These are phyloP conservation scores for Barnardius zonarius DNA, from an alignment of 2,113 vertebrate genomes.

Conservation along the genomic window DNA sequence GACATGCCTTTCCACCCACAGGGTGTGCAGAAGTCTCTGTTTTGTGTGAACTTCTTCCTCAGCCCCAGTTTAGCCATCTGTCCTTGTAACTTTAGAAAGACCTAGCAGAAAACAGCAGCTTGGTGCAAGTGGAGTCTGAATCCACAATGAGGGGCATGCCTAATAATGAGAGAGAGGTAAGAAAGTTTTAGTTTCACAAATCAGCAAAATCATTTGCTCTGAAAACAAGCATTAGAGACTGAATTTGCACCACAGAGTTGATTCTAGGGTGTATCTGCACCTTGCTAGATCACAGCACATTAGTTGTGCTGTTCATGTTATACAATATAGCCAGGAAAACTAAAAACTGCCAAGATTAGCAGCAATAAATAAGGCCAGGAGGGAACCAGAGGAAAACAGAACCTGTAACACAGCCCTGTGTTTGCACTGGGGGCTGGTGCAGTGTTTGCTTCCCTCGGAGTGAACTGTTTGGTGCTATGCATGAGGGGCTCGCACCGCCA, in stretches of 20 bases:
- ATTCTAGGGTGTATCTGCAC: background rate
- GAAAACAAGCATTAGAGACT: background rate
- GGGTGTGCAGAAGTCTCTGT: background rate
- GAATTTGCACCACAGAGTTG: background rate
- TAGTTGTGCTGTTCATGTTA: background rate
- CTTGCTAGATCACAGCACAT: background rate
- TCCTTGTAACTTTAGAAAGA: constrained; percentile 6
- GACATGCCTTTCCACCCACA: background rate
- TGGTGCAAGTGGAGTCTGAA: background rate
- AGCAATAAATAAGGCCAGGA: background rate
- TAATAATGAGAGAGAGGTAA: background rate
- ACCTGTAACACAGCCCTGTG: background rate
- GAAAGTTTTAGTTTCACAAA: background rate
- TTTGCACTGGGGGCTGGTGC: background rate
- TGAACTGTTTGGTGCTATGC: background rate
- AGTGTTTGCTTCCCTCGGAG: background rate
- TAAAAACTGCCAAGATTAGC: background rate
- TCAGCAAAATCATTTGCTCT: background rate
- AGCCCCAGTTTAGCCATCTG: constrained; percentile 47
- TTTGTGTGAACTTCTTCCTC: constrained; percentile 24
- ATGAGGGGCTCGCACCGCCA: fast-evolving
- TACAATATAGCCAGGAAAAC: background rate
- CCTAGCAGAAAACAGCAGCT: background rate
- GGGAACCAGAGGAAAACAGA: background rate
- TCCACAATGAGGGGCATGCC: background rate